Percentiles rank a stretch among this genome's conserved stretches.
These are phyloP conservation scores for Lethenteron reissneri DNA, from an alignment of 2,113 vertebrate genomes.

Conservation along the genomic window DNA sequence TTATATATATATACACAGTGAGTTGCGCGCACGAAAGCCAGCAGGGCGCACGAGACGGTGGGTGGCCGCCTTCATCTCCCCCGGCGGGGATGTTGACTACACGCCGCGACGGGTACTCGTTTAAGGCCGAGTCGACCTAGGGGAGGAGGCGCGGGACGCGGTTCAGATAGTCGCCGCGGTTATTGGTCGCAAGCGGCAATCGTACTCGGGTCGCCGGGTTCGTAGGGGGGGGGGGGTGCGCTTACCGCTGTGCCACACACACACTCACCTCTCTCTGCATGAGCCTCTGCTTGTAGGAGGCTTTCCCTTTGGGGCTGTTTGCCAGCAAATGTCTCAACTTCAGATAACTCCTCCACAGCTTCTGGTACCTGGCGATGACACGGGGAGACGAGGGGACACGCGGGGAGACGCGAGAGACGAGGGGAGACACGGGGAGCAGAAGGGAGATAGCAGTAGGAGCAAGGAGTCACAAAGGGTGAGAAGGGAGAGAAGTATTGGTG, in stretches of 20 bases:
- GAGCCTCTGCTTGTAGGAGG: conserved; percentile 93
- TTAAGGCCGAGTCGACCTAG: no score
- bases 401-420: background rate
- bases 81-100: no score
- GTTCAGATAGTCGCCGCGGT: no score
- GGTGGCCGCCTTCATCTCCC: no score
- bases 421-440: background rate
- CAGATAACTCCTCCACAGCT: conserved; percentile 96
- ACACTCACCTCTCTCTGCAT: conserved; percentile 65
- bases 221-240: background rate
- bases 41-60: no score
- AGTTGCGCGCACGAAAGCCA: no score
- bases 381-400: background rate
- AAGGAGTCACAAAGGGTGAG: no score
- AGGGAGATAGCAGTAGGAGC: no score
- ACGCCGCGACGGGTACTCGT: no score
- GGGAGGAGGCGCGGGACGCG: no score
- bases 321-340: conserved; percentile 91
- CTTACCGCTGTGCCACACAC: background rate
- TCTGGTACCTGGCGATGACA: conserved; percentile 65
- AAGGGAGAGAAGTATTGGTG: no score
- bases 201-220: background rate
- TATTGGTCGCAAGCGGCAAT: background rate
- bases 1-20: no score
- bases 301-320: conserved; percentile 95